Evolutionary conservation across 2,797 vertebrate genomes (phyloP).

Genomic region (Tinamus major): DNA sequence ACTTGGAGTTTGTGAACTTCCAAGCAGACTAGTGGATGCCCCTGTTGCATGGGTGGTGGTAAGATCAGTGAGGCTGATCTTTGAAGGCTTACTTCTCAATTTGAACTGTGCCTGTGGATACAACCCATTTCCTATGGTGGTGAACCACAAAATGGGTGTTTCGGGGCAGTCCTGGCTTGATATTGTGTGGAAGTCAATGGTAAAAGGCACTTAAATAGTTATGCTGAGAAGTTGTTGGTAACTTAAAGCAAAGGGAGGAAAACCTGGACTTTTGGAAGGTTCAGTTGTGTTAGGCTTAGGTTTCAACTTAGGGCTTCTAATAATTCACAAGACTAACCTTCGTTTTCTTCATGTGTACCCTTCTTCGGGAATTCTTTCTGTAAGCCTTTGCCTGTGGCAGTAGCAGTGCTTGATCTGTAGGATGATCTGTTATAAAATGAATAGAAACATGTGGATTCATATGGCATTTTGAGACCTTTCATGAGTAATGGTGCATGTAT

Average conservation of each 20-base stretch:
- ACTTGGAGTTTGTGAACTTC: not conserved
- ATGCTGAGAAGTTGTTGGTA: not conserved
- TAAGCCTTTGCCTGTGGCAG: not conserved
- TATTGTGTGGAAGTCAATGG: not conserved
- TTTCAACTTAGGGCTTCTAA: not conserved
- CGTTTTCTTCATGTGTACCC: not conserved
- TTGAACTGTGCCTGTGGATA: not conserved
- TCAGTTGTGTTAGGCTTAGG: not conserved
- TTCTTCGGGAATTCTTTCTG: not conserved
- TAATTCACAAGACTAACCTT: not conserved
- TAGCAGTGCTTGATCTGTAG: not conserved
- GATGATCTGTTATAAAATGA: not conserved
- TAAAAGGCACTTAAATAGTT: not conserved
- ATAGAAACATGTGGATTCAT: constrained; percentile 1
- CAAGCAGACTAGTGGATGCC: not conserved
- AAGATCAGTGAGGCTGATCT: not conserved
- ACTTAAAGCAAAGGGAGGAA: not conserved
- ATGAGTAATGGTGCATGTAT: constrained; percentile 42
- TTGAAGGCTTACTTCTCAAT: not conserved
- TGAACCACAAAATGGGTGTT: not conserved
- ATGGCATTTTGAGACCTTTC: not conserved
- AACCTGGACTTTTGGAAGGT: not conserved
- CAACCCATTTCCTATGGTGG: not conserved
- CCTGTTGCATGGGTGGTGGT: not conserved
- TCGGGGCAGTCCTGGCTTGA: not conserved